phyloP scores from a whole-genome alignment of 2,888 invertebrate species.

The Anoncus sp. region DNA sequence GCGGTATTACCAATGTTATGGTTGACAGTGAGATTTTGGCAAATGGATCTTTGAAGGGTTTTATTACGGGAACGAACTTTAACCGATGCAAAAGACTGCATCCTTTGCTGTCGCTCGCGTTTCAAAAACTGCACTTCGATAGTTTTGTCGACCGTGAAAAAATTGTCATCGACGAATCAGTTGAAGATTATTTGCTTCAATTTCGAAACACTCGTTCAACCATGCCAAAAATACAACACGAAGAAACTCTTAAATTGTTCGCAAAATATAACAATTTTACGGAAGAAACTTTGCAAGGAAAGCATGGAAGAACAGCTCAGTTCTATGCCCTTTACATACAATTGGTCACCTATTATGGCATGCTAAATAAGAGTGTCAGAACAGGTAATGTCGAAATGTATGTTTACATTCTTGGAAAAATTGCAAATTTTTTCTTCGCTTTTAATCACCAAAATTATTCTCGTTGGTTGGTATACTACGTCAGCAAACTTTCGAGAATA shows the following conservation, averaged over 20 bases:
- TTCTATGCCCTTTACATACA: slow-evolving; percentile 73
- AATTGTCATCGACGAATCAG: slow-evolving; percentile 16
- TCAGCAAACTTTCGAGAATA: slow-evolving; percentile 73
- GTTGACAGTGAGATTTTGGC: slow-evolving; percentile 33
- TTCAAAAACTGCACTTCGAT: slow-evolving; percentile 72
- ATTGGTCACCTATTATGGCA: slow-evolving; percentile 71
- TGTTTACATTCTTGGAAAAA: slow-evolving; percentile 71
- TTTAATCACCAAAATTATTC: slow-evolving; percentile 78
- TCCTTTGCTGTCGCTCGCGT: slow-evolving; percentile 45
- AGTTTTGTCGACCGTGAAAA: slow-evolving; percentile 59
- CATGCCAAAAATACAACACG: slow-evolving; percentile 25
- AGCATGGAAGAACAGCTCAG: slow-evolving; percentile 75
- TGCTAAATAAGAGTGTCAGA: slow-evolving; percentile 72
- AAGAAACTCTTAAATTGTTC: slow-evolving; percentile 49
- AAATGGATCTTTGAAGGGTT: slow-evolving; percentile 63
- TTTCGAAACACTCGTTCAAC: slow-evolving; percentile 9
- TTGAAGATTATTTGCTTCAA: slow-evolving; percentile 15
- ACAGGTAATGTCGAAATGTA: slow-evolving; percentile 73
- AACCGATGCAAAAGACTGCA: slow-evolving; percentile 66
- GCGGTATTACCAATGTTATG: too few species aligned
- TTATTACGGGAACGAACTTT: slow-evolving; percentile 66
- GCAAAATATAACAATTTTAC: slow-evolving; percentile 66
- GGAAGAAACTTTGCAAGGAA: slow-evolving; percentile 62
- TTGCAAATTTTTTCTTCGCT: slow-evolving; percentile 75
- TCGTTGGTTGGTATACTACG: slow-evolving; percentile 73